Percentiles rank a stretch among this genome's conserved stretches.
These are phyloP conservation scores for Tetramorium alpestre DNA, from an alignment of 1,140 invertebrate species.

Conservation along the genomic window DNA sequence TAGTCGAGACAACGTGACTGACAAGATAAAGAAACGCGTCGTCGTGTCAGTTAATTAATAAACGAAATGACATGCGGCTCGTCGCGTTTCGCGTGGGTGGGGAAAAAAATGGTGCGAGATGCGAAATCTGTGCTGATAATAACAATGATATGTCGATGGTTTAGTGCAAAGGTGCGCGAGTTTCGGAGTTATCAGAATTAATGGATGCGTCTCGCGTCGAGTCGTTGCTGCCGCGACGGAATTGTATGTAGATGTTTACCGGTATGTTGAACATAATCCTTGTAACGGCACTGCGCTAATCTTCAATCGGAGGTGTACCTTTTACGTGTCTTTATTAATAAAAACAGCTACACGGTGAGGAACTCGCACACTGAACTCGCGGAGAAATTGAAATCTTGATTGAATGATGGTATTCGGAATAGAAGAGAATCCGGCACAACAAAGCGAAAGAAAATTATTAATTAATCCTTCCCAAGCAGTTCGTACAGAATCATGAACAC, in stretches of 20 bases:
- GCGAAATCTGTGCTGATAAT: neutral
- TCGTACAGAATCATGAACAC: neutral
- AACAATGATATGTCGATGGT: neutral
- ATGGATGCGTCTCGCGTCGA: neutral
- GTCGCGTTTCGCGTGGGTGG: neutral
- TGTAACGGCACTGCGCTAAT: neutral
- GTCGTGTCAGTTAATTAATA: conserved; percentile 18
- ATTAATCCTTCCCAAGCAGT: conserved; percentile 5
- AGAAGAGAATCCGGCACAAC: neutral
- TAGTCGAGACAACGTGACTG: neutral
- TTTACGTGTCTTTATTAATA: neutral
- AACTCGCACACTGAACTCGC: neutral
- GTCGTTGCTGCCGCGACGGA: neutral
- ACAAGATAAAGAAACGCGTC: neutral
- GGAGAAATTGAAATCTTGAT: conserved; percentile 1
- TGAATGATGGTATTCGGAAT: neutral
- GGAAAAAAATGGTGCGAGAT: neutral
- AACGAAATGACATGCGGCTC: neutral
- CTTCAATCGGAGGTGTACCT: neutral
- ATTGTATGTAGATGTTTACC: neutral
- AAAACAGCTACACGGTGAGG: neutral
- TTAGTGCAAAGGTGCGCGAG: neutral
- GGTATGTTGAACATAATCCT: neutral
- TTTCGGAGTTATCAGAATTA: neutral
- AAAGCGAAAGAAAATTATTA: neutral